Evolutionary conservation across 2,888 invertebrate genomes (phyloP).

Genomic region (Didymodactylos carnosus): DNA sequence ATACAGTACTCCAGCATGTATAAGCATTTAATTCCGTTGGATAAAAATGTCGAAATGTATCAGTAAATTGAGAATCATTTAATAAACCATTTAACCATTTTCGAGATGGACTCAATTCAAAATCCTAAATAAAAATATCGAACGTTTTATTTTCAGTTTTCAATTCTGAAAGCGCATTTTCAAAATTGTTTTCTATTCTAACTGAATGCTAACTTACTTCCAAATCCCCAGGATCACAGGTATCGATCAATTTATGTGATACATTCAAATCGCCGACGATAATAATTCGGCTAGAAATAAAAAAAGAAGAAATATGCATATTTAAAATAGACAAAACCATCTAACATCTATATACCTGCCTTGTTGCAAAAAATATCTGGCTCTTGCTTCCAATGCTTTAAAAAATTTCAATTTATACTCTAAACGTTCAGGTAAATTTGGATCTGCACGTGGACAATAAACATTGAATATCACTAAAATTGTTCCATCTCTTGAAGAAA

Average conservation of each 20-base stretch:
- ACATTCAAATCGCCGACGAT: conserved; percentile 80
- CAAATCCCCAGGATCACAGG: conserved; percentile 64
- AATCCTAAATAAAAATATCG: conserved; percentile 15
- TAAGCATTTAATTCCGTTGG: conserved; percentile 62
- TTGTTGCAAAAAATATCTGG: conserved; percentile 27
- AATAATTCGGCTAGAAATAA: conserved; percentile 35
- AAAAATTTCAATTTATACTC: conserved; percentile 36
- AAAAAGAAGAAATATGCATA: conserved; percentile 1
- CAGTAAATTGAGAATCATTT: conserved; percentile 40
- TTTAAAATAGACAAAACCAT: not conserved
- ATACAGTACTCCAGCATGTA: conserved; percentile 86
- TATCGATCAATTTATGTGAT: conserved; percentile 76
- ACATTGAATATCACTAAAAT: conserved; percentile 36
- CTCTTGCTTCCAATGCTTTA: conserved; percentile 32
- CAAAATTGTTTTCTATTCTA: not conserved
- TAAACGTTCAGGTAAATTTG: conserved; percentile 33
- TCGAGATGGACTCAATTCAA: conserved; percentile 35
- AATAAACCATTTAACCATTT: conserved; percentile 68
- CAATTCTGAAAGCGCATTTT: conserved; percentile 1
- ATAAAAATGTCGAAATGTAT: conserved; percentile 65
- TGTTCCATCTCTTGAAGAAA: conserved; percentile 16
- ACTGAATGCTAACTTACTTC: too few relatives aligned
- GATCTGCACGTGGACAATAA: conserved; percentile 38
- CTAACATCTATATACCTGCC: conserved; percentile 24
- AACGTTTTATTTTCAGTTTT: conserved; percentile 20